Evolutionary conservation across 2,888 invertebrate genomes (phyloP), one percentile per base, ranked within the genome.

Genomic region (Nectonema munidae): DNA sequence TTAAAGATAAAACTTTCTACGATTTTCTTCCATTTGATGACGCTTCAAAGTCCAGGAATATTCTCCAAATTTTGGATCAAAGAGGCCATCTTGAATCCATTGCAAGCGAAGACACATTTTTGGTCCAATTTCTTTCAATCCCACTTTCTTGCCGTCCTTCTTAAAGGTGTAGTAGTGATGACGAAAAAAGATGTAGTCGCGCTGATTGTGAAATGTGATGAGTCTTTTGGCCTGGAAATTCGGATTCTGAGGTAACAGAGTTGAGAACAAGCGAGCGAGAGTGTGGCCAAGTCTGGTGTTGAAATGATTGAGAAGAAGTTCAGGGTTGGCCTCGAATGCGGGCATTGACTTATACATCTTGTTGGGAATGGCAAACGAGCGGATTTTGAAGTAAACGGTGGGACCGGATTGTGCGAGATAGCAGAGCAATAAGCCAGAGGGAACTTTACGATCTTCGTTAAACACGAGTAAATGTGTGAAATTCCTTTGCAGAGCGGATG

Each of bases 111-210:
- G 57, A 0, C 95, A 99, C 57, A 99, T 95, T 45, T 86, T 62
- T 1, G 95, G 95, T 0, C 95, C 95, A n/a, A 95, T 56, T 55
- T 99, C 95, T 40, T 72, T 66, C 25, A 95, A 60, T 42, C 74
- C 71, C 39, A 59, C 64, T 46, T 56, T 61, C 43, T 62, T 54
- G 11, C 67, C 63, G 43, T 61, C 56, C 39, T 53, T 49, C 45
- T 74, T 69, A 55, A 83, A 81, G 49, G 39, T 44, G 38, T 49
- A 73, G 68, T 81, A 67, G 56, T 95, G 86, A 57, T 95, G 86
- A 41, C 95, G 66, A 54, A 99, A 86, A 60, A 99, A 95, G 47
- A 95, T 76, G 53, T 74, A 95, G 60, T 99, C 95, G 42, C 95
- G 63, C 55, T 99, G 95, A 59, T 99, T 95, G 57, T 99, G 95